These are phyloP conservation scores for Drosophila hamatofila DNA, from an alignment of 2,888 invertebrate species.

Conservation along the genomic window DNA sequence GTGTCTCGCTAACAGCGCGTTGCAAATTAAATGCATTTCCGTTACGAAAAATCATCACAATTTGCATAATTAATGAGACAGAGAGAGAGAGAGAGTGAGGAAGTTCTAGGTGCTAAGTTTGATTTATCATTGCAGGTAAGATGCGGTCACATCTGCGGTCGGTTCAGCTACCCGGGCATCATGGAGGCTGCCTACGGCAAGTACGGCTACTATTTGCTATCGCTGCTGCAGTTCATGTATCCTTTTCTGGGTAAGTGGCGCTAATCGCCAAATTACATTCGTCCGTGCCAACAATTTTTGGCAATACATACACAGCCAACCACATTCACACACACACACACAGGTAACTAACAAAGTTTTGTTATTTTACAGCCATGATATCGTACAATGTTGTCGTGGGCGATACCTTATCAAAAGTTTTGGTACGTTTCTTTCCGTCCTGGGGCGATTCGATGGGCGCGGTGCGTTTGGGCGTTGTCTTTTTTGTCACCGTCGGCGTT, in stretches of 20 bases:
- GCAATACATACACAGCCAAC: not conserved
- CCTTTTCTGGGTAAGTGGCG: constrained; percentile 90
- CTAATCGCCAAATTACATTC: constrained; percentile 44
- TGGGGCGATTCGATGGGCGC: constrained; percentile 85
- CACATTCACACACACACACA: not conserved
- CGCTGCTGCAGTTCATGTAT: constrained; percentile 92
- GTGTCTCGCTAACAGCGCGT: constrained; percentile 29
- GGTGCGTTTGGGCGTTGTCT: constrained; percentile 87
- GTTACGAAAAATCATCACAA: constrained; percentile 35
- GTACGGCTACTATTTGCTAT: constrained; percentile 91
- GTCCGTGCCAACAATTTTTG: constrained; percentile 1
- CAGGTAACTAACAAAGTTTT: constrained; percentile 30
- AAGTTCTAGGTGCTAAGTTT: constrained; percentile 7
- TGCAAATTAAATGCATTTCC: constrained; percentile 45
- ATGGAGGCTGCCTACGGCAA: constrained; percentile 93
- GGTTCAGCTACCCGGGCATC: constrained; percentile 90
- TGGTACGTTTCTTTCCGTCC: constrained; percentile 88
- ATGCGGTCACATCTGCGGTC: constrained; percentile 91
- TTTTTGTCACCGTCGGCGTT: constrained; percentile 90
- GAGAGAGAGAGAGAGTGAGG: not conserved
- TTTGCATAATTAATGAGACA: constrained; percentile 51
- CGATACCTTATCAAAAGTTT: constrained; percentile 93
- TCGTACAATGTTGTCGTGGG: constrained; percentile 95
- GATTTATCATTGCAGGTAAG: constrained; percentile 82
- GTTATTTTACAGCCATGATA: constrained; percentile 90